These are phyloP conservation scores for Agriotes lineatus DNA, from an alignment of 2,888 invertebrate genomes.

Conservation along the genomic window DNA sequence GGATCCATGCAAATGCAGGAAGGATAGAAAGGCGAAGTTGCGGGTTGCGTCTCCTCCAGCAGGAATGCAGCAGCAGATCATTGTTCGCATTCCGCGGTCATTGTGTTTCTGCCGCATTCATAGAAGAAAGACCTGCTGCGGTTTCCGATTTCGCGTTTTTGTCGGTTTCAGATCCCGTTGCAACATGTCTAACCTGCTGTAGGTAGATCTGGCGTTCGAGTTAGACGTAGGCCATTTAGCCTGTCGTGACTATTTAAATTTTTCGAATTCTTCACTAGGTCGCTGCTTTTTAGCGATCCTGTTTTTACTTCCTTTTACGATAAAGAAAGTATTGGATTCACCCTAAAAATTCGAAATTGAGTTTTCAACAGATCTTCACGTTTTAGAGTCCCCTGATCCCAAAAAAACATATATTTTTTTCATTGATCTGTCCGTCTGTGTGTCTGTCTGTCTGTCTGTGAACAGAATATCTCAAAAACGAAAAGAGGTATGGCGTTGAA, in stretches of 20 bases:
- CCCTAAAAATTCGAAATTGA: too few relatives aligned
- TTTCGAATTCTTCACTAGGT: constrained; percentile 16
- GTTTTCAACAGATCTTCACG: too few relatives aligned
- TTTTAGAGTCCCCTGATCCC: too few relatives aligned
- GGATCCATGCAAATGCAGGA: constrained; percentile 20
- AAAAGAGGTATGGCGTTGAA: too few relatives aligned
- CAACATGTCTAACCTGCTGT: constrained; percentile 6
- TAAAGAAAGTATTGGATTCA: too few relatives aligned
- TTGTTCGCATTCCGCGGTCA: constrained; percentile 39
- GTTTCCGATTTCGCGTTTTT: constrained; percentile 16
- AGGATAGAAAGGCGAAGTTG: constrained; percentile 25
- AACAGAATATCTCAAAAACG: too few relatives aligned
- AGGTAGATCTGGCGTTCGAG: constrained; percentile 4
- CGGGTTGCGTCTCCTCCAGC: constrained; percentile 19
- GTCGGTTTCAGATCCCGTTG: neutral
- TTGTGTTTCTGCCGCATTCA: constrained; percentile 27
- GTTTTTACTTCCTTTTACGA: too few relatives aligned
- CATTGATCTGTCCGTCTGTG: too few relatives aligned
- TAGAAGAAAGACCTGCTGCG: constrained; percentile 7
- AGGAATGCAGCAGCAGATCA: constrained; percentile 34
- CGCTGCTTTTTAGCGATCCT: neutral
- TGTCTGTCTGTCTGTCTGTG: too few relatives aligned
- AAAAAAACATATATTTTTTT: too few relatives aligned
- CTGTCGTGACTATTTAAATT: constrained; percentile 8
- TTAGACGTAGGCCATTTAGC: neutral